Evolutionary conservation across 2,113 vertebrate genomes (phyloP), one percentile per base, ranked within the genome.

Genomic region (Gorsachius goisagi): DNA sequence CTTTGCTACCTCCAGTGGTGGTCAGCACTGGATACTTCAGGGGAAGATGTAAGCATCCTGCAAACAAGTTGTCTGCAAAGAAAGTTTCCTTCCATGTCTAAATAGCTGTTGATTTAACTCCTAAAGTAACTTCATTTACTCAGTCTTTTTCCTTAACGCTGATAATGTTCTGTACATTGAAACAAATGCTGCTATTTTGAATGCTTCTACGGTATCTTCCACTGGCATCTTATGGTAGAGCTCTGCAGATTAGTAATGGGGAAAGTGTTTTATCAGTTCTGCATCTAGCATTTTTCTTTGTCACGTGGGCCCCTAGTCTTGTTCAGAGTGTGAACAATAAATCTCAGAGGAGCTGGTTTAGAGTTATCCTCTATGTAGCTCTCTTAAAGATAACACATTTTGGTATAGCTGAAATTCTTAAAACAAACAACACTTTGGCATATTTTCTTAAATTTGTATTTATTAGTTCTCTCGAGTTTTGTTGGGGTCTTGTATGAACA

Each of bases 241-340:
- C 24, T 91, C 64, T 81, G 60, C 47, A 89, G 69, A 47, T 56
- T 81, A 71, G 47, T 41, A 77, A 69, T 78, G 39, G 12, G 13
- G 39, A 67, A 83, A 78, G 18, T 39, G 24, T 89, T 93, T 89
- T 89, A 92, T 89, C 33, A 3, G 9, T 41, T 81, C 80, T 86
- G 15, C 24, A 93, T 90, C 75, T 83, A 60, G n/a, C 39, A 59
- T 80, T 94, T 95, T 83, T 88, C n/a, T 50, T 85, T 92, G 94
- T 83, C 45, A 71, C 10, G 33, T 35, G 20, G 66, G 27, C 22
- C 49, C 5, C 44, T 50, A 44, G 62, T 33, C 52, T 86, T 71
- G 78, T 45, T 93, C 56, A 64, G 17, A 83, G 60, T 45, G 26
- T 41, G 75, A 86, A 89, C 72, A 88, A 83, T 74, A 80, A 66